Evolutionary conservation across 92 coral and sea anemone genomes (phyloP), one percentile per base, ranked within the genome.

Genomic region (Umimayanthus chanpuru): DNA sequence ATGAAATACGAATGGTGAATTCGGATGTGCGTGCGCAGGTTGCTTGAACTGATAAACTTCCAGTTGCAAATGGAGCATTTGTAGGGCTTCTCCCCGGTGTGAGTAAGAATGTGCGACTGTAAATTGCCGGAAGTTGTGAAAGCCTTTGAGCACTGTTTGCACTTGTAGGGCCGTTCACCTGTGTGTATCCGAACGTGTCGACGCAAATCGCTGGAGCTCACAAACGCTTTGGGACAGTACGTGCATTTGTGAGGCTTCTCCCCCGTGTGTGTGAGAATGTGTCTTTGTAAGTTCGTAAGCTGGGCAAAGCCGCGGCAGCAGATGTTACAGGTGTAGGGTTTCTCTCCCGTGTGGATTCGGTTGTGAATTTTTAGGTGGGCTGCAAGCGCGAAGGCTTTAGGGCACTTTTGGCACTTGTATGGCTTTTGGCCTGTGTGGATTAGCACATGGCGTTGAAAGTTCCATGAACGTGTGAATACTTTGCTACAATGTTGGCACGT

Each of bases 351-450:
- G 90, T 95, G 98, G 23, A 97, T 97, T 47, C 99, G 89, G 95
- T 97, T 97, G 90, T 97, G 99, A 75, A 97, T 97, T 89, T 97
- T 97, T 77, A 97, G 94, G 89, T 97, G 99, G 25, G 99, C 99
- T 4, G 99, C 99, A 18, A 97, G 98, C 14, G 99, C 99, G 70
- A 97, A 97, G 73, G 99, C 99, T 85, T 97, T 97, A 32, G 99
- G 99, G 66, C 99, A 97, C 53, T 95, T 96, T 85, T 97, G 98
- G 77, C 99, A 97, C 89, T 97, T 97, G 91, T 95, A 97, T 1
- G 99, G 98, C 87, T 97, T 97, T 85, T 95, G 99, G 58, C 99
- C 99, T 9, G 98, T 97, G 94, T 97, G 99, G 76, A 97, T 97
- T 6, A 97, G 90, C 32, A 97, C 96, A 89, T 97, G 99, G 55